Conservation (phyloP, 1,140 invertebrate genomes). For the Lepidostoma basale region DNA sequence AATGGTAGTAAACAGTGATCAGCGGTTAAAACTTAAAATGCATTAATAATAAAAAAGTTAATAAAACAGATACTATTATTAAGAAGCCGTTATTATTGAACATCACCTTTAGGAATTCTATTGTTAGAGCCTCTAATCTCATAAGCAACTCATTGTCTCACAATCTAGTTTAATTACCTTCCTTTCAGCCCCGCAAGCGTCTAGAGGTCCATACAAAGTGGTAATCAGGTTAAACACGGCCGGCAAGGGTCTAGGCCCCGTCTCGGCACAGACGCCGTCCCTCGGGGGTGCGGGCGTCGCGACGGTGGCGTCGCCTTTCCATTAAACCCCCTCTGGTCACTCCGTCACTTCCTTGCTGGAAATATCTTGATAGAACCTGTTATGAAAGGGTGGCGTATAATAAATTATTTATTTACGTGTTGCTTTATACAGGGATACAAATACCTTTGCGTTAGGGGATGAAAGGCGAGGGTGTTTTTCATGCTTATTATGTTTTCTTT, state of each 20-base stretch:
- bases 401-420: neutral
- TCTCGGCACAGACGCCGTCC: slow-evolving; percentile 29
- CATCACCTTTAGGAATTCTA: too few species aligned
- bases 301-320: neutral
- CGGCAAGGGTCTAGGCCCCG: slow-evolving; percentile 9
- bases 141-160: slow-evolving; percentile 20
- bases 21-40: too few species aligned
- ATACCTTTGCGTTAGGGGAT: too few species aligned
- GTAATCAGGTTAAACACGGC: slow-evolving; percentile 15
- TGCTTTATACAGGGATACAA: too few species aligned
- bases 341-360: neutral
- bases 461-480: too few species aligned
- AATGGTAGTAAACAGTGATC: too few species aligned
- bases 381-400: neutral
- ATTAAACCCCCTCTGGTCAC: slow-evolving; percentile 6
- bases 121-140: too few species aligned
- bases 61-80: too few species aligned
- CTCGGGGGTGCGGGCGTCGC: slow-evolving; percentile 7
- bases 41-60: too few species aligned
- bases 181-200: slow-evolving; percentile 3
- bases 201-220: slow-evolving; percentile 22
- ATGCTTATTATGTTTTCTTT: too few species aligned
- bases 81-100: too few species aligned
- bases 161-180: slow-evolving; percentile 20
- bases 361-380: too few species aligned